Evolutionary conservation across 2,888 invertebrate genomes (phyloP).

Genomic region (Microdon myrmicae): DNA sequence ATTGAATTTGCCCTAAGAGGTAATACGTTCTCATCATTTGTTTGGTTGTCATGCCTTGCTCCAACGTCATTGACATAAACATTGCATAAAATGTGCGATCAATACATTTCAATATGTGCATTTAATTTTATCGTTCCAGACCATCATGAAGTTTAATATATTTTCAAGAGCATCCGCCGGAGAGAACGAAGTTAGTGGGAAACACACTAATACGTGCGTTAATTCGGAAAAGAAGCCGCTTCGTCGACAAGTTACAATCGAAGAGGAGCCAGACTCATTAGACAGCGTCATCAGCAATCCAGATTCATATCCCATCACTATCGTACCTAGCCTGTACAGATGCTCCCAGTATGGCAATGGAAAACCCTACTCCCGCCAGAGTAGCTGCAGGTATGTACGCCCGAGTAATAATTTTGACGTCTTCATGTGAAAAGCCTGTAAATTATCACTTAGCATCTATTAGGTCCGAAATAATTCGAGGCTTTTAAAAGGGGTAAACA

Average conservation of each 20-base stretch:
- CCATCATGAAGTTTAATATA: slow-evolving; percentile 53
- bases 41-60: too few species aligned
- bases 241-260: slow-evolving; percentile 60
- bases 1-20: too few species aligned
- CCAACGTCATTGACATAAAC: too few species aligned
- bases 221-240: slow-evolving; percentile 38
- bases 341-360: slow-evolving; percentile 58
- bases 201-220: slow-evolving; percentile 21
- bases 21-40: too few species aligned
- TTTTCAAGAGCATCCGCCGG: slow-evolving; percentile 38
- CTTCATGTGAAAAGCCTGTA: too few species aligned
- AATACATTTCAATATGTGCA: too few species aligned
- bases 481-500: too few species aligned
- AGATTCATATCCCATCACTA: slow-evolving; percentile 65
- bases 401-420: too few species aligned
- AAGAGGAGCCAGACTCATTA: slow-evolving; percentile 65
- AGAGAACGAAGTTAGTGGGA: slow-evolving; percentile 21
- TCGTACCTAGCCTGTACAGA: slow-evolving; percentile 65
- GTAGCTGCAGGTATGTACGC: slow-evolving; percentile 63
- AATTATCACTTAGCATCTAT: too few species aligned
- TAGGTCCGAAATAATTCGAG: too few species aligned
- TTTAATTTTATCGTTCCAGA: too few species aligned
- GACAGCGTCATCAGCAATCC: slow-evolving; percentile 66
- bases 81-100: too few species aligned
- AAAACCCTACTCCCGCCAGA: slow-evolving; percentile 61